Conservation (phyloP, 1,140 invertebrate species). For the Drosophila parvula region DNA sequence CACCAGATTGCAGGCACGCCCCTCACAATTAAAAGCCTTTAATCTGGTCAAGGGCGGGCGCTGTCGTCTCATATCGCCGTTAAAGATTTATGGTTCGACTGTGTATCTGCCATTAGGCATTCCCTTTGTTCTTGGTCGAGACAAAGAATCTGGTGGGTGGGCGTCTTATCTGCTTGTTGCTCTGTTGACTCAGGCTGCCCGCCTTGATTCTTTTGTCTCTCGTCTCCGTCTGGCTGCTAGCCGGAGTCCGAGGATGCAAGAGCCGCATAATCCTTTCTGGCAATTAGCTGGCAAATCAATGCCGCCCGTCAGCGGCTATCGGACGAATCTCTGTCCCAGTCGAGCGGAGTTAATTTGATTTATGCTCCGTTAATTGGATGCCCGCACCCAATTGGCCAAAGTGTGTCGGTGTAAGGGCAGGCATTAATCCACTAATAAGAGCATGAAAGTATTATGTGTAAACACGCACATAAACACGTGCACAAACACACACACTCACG, state of each 20-base stretch:
- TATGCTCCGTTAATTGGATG: constrained; percentile 56
- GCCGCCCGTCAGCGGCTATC: constrained; percentile 47
- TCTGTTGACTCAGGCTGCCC: constrained; percentile 46
- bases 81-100: constrained; percentile 37
- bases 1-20: not conserved
- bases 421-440: constrained; percentile 61
- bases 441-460: constrained; percentile 49
- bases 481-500: constrained; percentile 8
- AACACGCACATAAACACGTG: constrained; percentile 35
- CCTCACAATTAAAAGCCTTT: constrained; percentile 30
- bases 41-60: not conserved
- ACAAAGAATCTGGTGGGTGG: constrained; percentile 37
- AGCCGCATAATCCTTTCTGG: constrained; percentile 57
- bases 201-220: constrained; percentile 30
- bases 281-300: constrained; percentile 61
- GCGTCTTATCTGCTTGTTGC: constrained; percentile 47
- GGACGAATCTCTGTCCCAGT: constrained; percentile 13
- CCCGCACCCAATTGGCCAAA: constrained; percentile 19
- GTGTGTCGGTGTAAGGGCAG: constrained; percentile 16
- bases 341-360: constrained; percentile 52
- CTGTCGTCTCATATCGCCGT: constrained; percentile 24
- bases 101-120: constrained; percentile 46
- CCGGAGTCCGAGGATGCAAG: constrained; percentile 21
- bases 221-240: not conserved
- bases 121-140: constrained; percentile 39